Evolutionary conservation across 1,140 invertebrate genomes (phyloP).

Genomic region (Pseudomyrmex flavicornis): DNA sequence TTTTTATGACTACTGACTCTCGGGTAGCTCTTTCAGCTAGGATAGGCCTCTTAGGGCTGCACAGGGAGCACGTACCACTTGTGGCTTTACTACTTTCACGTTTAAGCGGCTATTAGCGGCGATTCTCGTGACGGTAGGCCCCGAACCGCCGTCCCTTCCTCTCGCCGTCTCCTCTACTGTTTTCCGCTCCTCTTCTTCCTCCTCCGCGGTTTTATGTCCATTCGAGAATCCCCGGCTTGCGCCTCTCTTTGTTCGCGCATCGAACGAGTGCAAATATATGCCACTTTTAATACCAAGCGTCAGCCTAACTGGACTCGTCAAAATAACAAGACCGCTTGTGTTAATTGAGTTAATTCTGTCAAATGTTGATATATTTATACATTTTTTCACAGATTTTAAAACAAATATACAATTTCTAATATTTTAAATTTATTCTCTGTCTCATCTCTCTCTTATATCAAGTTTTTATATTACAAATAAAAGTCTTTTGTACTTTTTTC

Average conservation of each 20-base stretch:
- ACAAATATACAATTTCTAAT: background rate
- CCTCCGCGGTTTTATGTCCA: background rate
- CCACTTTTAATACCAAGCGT: constrained; percentile 36
- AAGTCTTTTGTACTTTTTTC: background rate
- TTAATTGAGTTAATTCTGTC: background rate
- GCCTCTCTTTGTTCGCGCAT: constrained; percentile 65
- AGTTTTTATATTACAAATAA: background rate
- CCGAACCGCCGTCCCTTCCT: background rate
- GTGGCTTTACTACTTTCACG: constrained; percentile 68
- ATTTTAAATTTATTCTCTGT: background rate
- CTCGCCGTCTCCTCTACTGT: background rate
- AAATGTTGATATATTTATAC: background rate
- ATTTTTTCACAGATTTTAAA: background rate
- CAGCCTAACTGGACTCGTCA: background rate
- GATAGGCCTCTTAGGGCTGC: constrained; percentile 46
- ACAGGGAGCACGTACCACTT: constrained; percentile 45
- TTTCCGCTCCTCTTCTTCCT: constrained; percentile 14
- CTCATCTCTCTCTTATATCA: background rate
- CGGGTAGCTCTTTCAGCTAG: constrained; percentile 50
- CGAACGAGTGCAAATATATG: constrained; percentile 39
- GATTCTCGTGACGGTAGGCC: constrained; percentile 66
- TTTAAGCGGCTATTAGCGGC: constrained; percentile 71
- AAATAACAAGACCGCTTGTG: background rate
- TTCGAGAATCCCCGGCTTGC: constrained; percentile 39
- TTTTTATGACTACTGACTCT: constrained; percentile 66